phyloP scores from a whole-genome alignment of 1,140 invertebrate species.

The Mizuhopecten yessoensis region DNA sequence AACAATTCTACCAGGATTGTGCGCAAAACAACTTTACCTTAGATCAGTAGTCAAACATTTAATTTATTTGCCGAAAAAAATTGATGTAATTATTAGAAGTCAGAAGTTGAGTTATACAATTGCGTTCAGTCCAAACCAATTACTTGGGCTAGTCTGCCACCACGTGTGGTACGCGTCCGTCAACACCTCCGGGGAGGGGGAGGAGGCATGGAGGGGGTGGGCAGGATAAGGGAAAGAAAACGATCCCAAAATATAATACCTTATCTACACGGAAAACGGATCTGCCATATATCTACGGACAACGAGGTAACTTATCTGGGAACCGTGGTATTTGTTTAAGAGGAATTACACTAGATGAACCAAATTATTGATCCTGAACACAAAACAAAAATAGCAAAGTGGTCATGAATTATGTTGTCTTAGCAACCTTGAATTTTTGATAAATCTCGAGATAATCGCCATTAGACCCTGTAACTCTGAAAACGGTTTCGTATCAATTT shows the following conservation, averaged over 20 bases:
- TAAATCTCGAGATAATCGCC: no score
- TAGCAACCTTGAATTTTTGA: no score
- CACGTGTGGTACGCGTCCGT: not conserved
- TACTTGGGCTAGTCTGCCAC: not conserved
- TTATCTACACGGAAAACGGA: not conserved
- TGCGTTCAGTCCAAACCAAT: not conserved
- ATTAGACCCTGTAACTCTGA: no score
- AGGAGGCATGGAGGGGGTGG: not conserved
- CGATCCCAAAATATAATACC: slow-evolving; percentile 10
- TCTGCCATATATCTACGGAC: not conserved
- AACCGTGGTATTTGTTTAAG: not conserved
- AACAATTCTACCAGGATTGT: no score
- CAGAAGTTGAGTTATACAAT: not conserved
- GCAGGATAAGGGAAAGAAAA: not conserved
- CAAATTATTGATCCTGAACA: not conserved
- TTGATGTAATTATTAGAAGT: not conserved
- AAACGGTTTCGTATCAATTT: no score
- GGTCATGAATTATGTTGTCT: no score
- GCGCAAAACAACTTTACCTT: no score
- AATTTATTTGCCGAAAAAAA: not conserved
- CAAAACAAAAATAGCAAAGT: no score
- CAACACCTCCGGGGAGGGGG: not conserved
- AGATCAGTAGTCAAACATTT: no score
- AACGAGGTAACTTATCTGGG: not conserved
- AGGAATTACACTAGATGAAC: not conserved